Evolutionary conservation across 2,888 invertebrate genomes (phyloP).

Genomic region (Tribolium freemani): DNA sequence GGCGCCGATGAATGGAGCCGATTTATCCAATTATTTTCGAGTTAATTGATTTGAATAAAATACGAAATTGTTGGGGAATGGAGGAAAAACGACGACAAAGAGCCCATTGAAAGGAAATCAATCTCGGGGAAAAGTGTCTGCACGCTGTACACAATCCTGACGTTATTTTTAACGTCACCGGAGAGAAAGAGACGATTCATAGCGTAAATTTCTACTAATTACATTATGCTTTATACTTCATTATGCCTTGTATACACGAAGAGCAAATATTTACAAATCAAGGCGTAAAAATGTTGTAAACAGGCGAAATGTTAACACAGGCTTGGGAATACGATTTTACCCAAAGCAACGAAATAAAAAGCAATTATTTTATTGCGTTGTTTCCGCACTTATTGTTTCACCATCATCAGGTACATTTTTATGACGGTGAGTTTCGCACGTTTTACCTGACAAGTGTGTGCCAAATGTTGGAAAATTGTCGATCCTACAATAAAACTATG

Average conservation of each 20-base stretch:
- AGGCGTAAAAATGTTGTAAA: constrained; percentile 57
- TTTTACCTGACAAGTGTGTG: constrained; percentile 19
- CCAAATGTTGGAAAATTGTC: constrained; percentile 25
- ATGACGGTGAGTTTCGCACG: constrained; percentile 16
- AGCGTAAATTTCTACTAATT: constrained; percentile 41
- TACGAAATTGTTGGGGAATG: constrained; percentile 35
- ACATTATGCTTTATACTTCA: constrained; percentile 56
- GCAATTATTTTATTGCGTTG: not conserved
- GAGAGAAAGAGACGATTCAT: constrained; percentile 38
- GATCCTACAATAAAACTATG: constrained; percentile 20
- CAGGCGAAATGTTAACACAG: constrained; percentile 49
- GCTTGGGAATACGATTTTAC: constrained; percentile 38
- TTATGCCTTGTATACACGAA: constrained; percentile 57
- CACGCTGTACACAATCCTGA: constrained; percentile 30
- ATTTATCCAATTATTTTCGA: constrained; percentile 40
- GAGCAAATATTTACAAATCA: constrained; percentile 58
- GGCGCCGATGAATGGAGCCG: constrained; percentile 35
- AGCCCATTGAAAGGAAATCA: constrained; percentile 8
- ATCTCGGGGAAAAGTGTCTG: constrained; percentile 18
- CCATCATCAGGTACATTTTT: constrained; percentile 10
- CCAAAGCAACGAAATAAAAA: not conserved
- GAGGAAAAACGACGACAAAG: constrained; percentile 29
- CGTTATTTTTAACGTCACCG: constrained; percentile 36
- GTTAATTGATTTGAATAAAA: constrained; percentile 37
- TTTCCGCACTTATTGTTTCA: constrained; percentile 13